A percentile compares a stretch with the other conserved stretches of the same genome.
Conservation (phyloP, 2,888 invertebrate genomes). For the Drosophila yooni region DNA sequence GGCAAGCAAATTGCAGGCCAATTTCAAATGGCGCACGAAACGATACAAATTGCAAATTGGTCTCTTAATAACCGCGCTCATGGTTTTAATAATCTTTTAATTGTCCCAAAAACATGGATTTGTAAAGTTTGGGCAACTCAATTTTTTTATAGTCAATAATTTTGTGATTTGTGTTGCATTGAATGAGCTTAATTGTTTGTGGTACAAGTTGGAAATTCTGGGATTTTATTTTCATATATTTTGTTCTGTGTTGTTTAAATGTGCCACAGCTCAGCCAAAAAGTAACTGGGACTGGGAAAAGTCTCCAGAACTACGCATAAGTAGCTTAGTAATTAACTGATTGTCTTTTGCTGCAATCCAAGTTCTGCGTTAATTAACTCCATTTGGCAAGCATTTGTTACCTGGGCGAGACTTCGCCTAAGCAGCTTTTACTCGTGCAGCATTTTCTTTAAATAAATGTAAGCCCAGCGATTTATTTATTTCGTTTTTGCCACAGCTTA, state of each 20-base stretch:
- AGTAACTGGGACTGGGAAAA: neutral
- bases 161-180: neutral
- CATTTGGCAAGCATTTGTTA: neutral
- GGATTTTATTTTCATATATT: neutral
- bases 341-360: neutral
- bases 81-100: neutral
- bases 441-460: neutral
- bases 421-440: neutral
- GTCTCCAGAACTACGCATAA: rapidly evolving
- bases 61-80: neutral
- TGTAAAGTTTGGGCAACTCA: neutral
- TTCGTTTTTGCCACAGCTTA: conserved; percentile 10
- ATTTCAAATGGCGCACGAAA: conserved; percentile 22
- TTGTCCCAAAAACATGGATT: neutral
- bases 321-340: neutral
- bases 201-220: neutral
- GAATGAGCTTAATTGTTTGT: neutral
- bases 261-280: neutral
- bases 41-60: conserved; percentile 2
- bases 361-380: neutral
- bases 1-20: conserved; percentile 1
- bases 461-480: neutral
- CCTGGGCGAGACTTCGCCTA: neutral
- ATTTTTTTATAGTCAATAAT: neutral
- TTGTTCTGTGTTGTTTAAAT: neutral